Evolutionary conservation across 1,140 invertebrate species (phyloP).

Genomic region (Palaemon carinicauda): DNA sequence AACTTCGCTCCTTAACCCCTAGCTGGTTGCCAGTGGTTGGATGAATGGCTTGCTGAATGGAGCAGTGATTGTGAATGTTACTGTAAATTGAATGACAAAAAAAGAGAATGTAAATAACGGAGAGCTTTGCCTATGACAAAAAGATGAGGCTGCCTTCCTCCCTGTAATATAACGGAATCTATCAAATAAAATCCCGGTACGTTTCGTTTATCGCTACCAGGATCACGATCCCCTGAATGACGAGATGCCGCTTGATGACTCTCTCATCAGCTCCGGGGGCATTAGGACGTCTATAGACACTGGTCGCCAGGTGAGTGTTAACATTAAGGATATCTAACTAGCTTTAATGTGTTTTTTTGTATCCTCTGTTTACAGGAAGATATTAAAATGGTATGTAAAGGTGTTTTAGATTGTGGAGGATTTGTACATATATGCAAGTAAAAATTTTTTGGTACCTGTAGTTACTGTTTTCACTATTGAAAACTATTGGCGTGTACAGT

Average conservation of each 20-base stretch:
- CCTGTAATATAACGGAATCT: no score
- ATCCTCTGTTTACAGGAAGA: not conserved
- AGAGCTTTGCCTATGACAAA: no score
- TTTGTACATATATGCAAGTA: no score
- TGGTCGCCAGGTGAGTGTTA: conserved; percentile 26
- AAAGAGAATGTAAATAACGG: not conserved
- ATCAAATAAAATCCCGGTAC: no score
- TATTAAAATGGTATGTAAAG: not conserved
- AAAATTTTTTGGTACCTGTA: no score
- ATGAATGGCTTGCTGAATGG: not conserved
- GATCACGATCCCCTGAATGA: conserved; percentile 38
- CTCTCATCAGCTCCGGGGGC: conserved; percentile 15
- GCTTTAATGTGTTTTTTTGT: not conserved
- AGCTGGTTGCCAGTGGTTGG: no score
- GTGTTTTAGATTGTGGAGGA: no score
- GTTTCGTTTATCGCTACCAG: not conserved
- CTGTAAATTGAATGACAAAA: not conserved
- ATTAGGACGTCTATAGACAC: conserved; percentile 33
- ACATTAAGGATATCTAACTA: not conserved
- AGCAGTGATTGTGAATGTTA: not conserved
- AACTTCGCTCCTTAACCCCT: no score
- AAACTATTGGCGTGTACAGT: no score
- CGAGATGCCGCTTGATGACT: conserved; percentile 31
- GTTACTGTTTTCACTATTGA: no score
- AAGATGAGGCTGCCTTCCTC: no score